These are phyloP conservation scores for Microctonus aethiopoides DNA, from an alignment of 2,888 invertebrate species.

Conservation along the genomic window DNA sequence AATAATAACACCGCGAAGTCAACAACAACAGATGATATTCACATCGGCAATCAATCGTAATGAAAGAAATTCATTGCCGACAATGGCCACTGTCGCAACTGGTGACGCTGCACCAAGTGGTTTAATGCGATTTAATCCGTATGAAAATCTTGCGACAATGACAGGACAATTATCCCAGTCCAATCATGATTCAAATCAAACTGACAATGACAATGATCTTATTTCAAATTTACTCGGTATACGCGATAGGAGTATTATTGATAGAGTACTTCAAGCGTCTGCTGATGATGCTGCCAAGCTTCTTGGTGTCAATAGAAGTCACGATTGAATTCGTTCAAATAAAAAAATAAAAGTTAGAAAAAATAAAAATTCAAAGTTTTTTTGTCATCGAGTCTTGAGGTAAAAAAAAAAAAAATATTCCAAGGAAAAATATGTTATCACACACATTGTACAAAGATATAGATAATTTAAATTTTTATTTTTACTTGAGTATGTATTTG, in stretches of 20 bases:
- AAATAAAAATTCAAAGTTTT: too few species aligned
- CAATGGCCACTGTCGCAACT: constrained; percentile 57
- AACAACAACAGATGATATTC: constrained; percentile 48
- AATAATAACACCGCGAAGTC: constrained; percentile 53
- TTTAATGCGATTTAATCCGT: constrained; percentile 57
- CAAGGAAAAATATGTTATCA: too few species aligned
- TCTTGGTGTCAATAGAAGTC: constrained; percentile 80
- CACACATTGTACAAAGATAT: constrained; percentile 28
- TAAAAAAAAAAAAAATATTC: too few species aligned
- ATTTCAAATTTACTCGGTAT: constrained; percentile 92
- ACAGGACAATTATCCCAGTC: constrained; percentile 56
- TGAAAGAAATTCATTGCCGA: constrained; percentile 58
- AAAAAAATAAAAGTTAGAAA: background rate
- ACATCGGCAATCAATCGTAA: constrained; percentile 44
- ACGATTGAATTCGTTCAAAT: constrained; percentile 52
- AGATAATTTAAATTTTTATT: constrained; percentile 8
- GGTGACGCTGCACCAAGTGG: constrained; percentile 61
- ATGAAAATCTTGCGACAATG: constrained; percentile 59
- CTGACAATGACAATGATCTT: constrained; percentile 74
- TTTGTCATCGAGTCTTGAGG: too few species aligned
- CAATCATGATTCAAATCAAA: constrained; percentile 49
- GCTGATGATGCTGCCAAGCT: constrained; percentile 89
- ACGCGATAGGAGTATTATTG: constrained; percentile 85
- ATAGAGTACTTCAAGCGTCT: constrained; percentile 83
- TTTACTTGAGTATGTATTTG: background rate